Evolutionary conservation across 92 coral and sea anemone genomes (phyloP).

Genomic region (Galaxea fascicularis): DNA sequence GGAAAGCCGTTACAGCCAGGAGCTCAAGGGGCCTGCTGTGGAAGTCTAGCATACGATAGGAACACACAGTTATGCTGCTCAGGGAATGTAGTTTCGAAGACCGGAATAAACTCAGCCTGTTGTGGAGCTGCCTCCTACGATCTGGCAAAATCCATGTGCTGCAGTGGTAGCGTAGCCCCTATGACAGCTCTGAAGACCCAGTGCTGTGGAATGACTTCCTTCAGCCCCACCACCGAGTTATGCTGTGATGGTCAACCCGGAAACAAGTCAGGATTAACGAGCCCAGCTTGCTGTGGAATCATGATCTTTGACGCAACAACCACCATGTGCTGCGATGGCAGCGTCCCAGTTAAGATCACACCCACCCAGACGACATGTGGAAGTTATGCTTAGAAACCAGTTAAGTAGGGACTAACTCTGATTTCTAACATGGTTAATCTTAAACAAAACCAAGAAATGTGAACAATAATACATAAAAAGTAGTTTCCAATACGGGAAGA

Average conservation of each 20-base stretch:
- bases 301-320: neutral
- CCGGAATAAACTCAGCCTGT: neutral
- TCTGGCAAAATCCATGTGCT: neutral
- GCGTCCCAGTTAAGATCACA: neutral
- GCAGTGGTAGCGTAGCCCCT: neutral
- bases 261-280: neutral
- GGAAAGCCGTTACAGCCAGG: neutral
- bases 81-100: neutral
- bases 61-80: conserved; percentile 4
- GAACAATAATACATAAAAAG: too few species aligned
- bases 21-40: neutral
- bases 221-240: conserved; percentile 37
- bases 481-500: too few species aligned
- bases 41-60: neutral
- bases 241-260: neutral
- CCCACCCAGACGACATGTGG: neutral
- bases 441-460: too few species aligned
- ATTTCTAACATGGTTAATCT: neutral
- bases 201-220: conserved; percentile 35
- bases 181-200: neutral
- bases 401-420: neutral
- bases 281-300: neutral
- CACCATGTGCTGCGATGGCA: neutral
- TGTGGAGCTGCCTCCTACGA: neutral
- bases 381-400: neutral